A percentile compares a stretch with the other conserved stretches of the same genome.
phyloP scores from a whole-genome alignment of 2,113 vertebrate genomes.

The Irena cyanogastra region DNA sequence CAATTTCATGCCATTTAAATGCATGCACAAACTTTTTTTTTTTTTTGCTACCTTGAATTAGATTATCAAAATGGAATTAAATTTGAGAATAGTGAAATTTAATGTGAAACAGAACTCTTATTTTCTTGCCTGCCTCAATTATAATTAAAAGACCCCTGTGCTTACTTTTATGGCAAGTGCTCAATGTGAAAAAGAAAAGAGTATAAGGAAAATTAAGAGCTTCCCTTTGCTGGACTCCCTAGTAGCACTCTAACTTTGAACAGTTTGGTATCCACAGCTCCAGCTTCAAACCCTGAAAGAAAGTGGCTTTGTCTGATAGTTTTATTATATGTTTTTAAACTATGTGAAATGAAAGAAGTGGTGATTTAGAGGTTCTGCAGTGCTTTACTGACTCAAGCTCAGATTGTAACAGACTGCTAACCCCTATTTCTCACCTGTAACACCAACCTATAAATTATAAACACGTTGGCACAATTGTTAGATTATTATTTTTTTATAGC shows the following conservation, averaged over 20 bases:
- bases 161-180: neutral
- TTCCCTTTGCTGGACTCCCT: constrained; percentile 6
- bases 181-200: neutral
- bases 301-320: constrained; percentile 55
- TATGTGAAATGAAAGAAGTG: constrained; percentile 49
- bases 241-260: constrained; percentile 16
- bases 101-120: neutral
- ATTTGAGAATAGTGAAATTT: neutral
- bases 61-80: constrained; percentile 13
- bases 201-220: constrained; percentile 27
- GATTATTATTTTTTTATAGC: constrained; percentile 71
- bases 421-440: constrained; percentile 64
- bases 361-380: constrained; percentile 61
- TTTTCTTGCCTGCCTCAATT: constrained; percentile 3
- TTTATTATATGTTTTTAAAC: constrained; percentile 67
- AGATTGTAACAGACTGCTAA: constrained; percentile 64
- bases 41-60: neutral
- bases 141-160: neutral
- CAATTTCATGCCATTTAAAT: neutral
- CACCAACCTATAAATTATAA: constrained; percentile 68
- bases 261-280: constrained; percentile 31
- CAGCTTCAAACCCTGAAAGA: constrained; percentile 30
- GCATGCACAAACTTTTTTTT: neutral
- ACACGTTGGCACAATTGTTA: constrained; percentile 56
- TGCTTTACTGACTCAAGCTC: constrained; percentile 61